phyloP scores from a whole-genome alignment of 2,888 invertebrate genomes.

The Callosobruchus maculatus region DNA sequence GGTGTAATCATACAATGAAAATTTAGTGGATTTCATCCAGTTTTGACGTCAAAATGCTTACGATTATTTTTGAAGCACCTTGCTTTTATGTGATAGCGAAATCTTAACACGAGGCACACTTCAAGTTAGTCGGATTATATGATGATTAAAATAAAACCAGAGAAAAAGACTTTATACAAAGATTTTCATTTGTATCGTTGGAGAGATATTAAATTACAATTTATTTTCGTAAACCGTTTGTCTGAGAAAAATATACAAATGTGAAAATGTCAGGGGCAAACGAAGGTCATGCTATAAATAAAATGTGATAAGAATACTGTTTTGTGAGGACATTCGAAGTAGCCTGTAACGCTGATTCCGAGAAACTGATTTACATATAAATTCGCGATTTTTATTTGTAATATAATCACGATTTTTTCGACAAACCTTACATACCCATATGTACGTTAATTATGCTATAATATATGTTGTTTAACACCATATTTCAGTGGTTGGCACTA shows the following conservation, averaged over 20 bases:
- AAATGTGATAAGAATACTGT: not conserved
- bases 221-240: not conserved
- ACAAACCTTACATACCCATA: too few species aligned
- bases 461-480: too few species aligned
- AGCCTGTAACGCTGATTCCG: not conserved
- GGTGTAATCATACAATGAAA: not conserved
- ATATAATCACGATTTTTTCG: not conserved
- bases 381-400: conserved; percentile 4
- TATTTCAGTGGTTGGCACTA: too few species aligned
- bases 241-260: not conserved
- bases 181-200: too few species aligned
- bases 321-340: not conserved
- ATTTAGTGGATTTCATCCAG: not conserved
- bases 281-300: not conserved
- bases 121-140: too few species aligned
- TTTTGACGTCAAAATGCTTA: not conserved
- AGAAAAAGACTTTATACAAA: too few species aligned
- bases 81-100: not conserved
- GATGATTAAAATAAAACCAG: too few species aligned
- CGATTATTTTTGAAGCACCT: not conserved
- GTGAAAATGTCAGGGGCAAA: not conserved
- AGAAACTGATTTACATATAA: conserved; percentile 3
- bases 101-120: too few species aligned
- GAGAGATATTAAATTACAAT: not conserved
- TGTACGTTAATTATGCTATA: too few species aligned